Percentiles rank a stretch among this genome's conserved stretches.
Evolutionary conservation across 2,888 invertebrate genomes (phyloP).

Genomic region (Phasia obesa): DNA sequence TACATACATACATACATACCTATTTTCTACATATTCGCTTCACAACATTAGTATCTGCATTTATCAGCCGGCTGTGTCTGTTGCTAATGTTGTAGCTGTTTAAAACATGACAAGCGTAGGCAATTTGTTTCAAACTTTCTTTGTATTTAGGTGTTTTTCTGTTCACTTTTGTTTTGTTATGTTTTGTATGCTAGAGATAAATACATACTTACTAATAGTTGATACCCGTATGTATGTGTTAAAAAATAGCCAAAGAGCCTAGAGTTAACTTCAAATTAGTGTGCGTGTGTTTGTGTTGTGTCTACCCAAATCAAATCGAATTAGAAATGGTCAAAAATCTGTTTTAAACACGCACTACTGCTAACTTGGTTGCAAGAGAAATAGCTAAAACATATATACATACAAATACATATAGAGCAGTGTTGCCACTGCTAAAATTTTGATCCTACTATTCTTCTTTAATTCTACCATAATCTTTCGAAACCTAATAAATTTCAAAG

Average conservation of each 20-base stretch:
- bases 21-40: too few relatives aligned
- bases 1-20: too few relatives aligned
- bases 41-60: neutral
- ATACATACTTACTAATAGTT: too few relatives aligned
- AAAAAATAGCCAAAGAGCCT: constrained; percentile 10
- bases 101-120: constrained; percentile 80
- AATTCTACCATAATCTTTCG: too few relatives aligned
- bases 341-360: constrained; percentile 59
- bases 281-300: constrained; percentile 33
- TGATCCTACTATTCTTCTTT: too few relatives aligned
- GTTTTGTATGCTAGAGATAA: neutral
- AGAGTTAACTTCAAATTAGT: constrained; percentile 58
- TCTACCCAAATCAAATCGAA: constrained; percentile 67
- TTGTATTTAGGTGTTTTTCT: constrained; percentile 45
- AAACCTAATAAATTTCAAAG: too few relatives aligned
- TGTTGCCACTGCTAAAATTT: too few relatives aligned
- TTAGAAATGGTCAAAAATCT: constrained; percentile 68
- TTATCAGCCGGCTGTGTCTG: constrained; percentile 41
- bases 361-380: constrained; percentile 29
- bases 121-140: constrained; percentile 74
- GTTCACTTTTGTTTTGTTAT: constrained; percentile 2
- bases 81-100: constrained; percentile 71
- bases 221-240: neutral
- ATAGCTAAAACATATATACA: constrained; percentile 1
- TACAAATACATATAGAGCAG: too few relatives aligned